Evolutionary conservation across 2,113 vertebrate genomes (phyloP).

Genomic region (Motacilla tschutschensis): DNA sequence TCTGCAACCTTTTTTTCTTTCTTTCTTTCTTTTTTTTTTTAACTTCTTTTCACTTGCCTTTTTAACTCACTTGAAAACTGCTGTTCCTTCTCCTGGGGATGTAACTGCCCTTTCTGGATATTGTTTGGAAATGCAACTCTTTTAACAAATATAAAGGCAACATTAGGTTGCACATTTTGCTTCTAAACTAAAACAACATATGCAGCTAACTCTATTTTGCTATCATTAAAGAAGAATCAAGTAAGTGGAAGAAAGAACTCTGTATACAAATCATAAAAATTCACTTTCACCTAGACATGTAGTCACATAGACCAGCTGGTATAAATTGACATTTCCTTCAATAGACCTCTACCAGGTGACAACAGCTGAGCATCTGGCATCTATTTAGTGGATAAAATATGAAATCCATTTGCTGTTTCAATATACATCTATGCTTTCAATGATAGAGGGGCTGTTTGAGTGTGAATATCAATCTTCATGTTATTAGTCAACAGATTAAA

Average conservation of each 20-base stretch:
- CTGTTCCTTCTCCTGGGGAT: neutral
- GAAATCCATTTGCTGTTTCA: neutral
- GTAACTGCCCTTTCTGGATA: neutral
- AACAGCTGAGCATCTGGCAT: slow-evolving; percentile 9
- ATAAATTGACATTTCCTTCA: slow-evolving; percentile 28
- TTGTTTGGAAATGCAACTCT: neutral
- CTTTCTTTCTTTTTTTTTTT: too few relatives aligned
- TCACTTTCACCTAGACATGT: neutral
- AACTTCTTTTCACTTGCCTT: neutral
- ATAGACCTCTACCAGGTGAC: slow-evolving; percentile 7
- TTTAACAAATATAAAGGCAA: slow-evolving; percentile 7
- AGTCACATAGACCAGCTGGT: slow-evolving; percentile 14
- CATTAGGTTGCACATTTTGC: neutral
- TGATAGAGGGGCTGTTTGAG: neutral
- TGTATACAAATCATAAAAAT: slow-evolving; percentile 21
- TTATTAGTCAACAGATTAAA: slow-evolving; percentile 17
- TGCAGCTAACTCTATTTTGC: slow-evolving; percentile 2
- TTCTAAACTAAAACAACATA: slow-evolving; percentile 20
- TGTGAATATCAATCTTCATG: slow-evolving; percentile 14
- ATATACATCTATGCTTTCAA: neutral
- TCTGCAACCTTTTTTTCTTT: fast-evolving
- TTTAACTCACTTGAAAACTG: neutral
- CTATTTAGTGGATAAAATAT: slow-evolving; percentile 8
- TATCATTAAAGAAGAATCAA: slow-evolving; percentile 14
- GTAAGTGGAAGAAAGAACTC: neutral